Evolutionary conservation across 2,797 vertebrate species (phyloP), one percentile per base, ranked within the genome.

Genomic region (Labeo calbasu): DNA sequence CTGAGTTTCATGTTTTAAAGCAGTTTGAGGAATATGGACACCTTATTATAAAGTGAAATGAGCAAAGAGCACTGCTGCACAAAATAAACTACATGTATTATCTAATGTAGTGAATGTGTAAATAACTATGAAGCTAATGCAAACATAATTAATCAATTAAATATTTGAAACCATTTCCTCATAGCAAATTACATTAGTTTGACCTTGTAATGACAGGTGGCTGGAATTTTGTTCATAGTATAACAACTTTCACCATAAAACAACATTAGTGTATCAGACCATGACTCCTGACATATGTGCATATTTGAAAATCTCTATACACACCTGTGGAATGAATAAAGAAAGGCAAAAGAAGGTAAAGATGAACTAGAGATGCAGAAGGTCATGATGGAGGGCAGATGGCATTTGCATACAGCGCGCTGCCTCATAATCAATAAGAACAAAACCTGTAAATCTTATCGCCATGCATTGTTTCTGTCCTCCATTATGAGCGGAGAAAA

Each of bases 381-480:
- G 92, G 92, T 94, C 91, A 81, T 0, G 77, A 80, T 87, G 83
- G 88, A 89, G 88, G 90, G 89, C 84, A 83, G 66, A 36, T 17
- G 63, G 25, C 63, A 5, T 88, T 87, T 91, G 88, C 89, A 1
- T 87, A 90, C 90, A 88, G 91, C 55, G 70, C 43, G 68, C 76
- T 68, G 87, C 87, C 86, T 91, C 87, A 83, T 86, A 92, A 88
- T 89, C 90, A 90, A 91, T 91, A 89, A 90, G 92, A 93, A 91
- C 90, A 91, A 91, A 93, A 85, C 89, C 88, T 90, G 88, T 91
- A 92, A 92, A 93, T 93, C 91, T 89, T 93, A 94, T 95, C 92
- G 19, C 85, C 82, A 83, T 90, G 90, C 93, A 93, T 94, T 92
- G 94, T 94, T 90, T 90, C 89, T 40, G 89, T 87, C 88, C 90